Evolutionary conservation across 2,113 vertebrate species (phyloP).

Genomic region (Sturnira hondurensis): DNA sequence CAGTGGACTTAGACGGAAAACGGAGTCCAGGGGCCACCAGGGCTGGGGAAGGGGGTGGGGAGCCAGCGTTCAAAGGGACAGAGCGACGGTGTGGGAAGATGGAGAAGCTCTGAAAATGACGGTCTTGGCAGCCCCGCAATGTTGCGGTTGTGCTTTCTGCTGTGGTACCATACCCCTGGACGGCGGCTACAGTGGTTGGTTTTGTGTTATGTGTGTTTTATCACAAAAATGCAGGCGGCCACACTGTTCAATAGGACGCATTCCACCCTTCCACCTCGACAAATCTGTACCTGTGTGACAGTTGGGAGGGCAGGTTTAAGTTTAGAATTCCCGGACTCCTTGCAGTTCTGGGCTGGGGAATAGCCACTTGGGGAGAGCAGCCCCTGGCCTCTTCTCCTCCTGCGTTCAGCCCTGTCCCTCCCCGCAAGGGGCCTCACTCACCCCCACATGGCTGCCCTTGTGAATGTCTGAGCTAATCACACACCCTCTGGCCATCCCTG

Average conservation of each 20-base stretch:
- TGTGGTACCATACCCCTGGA: accelerated
- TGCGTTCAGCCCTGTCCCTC: background rate
- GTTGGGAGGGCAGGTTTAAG: background rate
- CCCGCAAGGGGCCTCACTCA: background rate
- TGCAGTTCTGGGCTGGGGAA: background rate
- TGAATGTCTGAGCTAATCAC: background rate
- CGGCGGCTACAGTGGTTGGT: accelerated
- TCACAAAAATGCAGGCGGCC: background rate
- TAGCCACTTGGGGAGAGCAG: accelerated
- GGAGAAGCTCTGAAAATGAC: accelerated
- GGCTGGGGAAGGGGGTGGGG: too few relatives aligned
- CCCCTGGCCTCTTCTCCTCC: background rate
- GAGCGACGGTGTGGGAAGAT: background rate
- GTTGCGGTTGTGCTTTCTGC: background rate
- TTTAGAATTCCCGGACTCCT: background rate
- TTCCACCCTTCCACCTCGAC: background rate
- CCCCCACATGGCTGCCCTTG: accelerated
- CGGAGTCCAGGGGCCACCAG: background rate
- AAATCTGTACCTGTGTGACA: background rate
- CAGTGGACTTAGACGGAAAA: background rate
- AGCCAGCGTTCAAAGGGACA: accelerated
- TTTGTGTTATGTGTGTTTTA: background rate
- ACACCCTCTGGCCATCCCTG: too few relatives aligned
- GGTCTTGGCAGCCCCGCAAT: too few relatives aligned
- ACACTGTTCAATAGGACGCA: background rate